Base-by-base conservation (phyloP, 2,888 invertebrate species). In the Ditula angustiorana region DNA sequence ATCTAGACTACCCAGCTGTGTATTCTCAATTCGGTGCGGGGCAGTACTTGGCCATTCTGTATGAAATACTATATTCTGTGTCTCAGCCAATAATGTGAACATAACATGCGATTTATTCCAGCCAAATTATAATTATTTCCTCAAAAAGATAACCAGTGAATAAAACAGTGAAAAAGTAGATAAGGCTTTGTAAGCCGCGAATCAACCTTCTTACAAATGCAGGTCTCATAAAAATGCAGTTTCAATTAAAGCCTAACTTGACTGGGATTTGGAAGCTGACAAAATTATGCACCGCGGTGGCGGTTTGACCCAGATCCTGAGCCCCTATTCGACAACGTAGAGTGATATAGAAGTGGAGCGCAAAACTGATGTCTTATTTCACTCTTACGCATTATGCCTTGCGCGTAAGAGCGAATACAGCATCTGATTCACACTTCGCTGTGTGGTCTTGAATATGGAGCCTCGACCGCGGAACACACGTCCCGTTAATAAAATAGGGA, bases 201-300 rank as follows among this genome's bases (percentile, higher is more conserved):
- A 3, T 35, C 23, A 13, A 23, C n/a, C 5, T 23, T 8, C 53
- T 53, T 35, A 53, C 53, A 23, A 35, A 33, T 23, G 23, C 26
- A 53, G 23, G 13, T 53, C 53, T 35, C 23, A 53, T 53, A 13
- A 35, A 23, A 23, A 33, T 23, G 53, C 53, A 23, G 35, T 35
- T 53, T 53, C 23, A 53, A 53, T 35, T 35, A 23, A 23, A 23
- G 8, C 23, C n/a, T 21, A 53, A n/a, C 33, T 35, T 13, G 23
- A 35, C 33, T 50, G 53, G 13, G 53, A 35, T 35, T 50, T 50
- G 28, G 50, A 53, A 33, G 53, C 53, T 19, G 50, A 23, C 46
- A 26, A 49, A n/a, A 23, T 53, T 53, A 53, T 33, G 35, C 52
- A 33, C 35, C 28, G 33, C 41, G n/a, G 16, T n/a, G n/a, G 30